Conservation (phyloP, 2,888 invertebrate species). For the Sicus ferrugineus region DNA sequence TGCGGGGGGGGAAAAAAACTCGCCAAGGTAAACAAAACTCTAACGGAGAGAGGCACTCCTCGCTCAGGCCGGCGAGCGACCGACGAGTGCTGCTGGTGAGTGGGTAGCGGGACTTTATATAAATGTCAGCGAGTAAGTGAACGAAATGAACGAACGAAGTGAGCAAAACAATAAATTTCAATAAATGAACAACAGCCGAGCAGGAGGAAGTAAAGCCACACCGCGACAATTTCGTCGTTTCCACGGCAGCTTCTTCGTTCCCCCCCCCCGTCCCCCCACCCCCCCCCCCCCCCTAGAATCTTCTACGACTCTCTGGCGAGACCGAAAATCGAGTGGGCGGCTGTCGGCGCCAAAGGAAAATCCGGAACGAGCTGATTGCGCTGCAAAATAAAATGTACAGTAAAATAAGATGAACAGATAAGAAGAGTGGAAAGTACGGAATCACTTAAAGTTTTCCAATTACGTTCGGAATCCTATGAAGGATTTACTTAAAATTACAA, state of each 20-base stretch:
- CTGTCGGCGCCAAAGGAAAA: background rate
- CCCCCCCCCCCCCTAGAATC: no score
- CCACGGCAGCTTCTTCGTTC: background rate
- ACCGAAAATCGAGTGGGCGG: background rate
- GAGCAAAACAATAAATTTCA: slow-evolving; percentile 29
- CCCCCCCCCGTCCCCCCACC: no score
- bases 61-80: no score
- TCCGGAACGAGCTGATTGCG: slow-evolving; percentile 24
- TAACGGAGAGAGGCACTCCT: background rate
- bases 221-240: background rate
- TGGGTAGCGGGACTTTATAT: background rate
- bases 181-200: slow-evolving; percentile 26
- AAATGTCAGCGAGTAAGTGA: slow-evolving; percentile 8
- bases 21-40: slow-evolving; percentile 19
- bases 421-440: slow-evolving; percentile 32
- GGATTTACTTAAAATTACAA: slow-evolving; percentile 47
- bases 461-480: slow-evolving; percentile 43
- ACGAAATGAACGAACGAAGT: no score
- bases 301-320: no score
- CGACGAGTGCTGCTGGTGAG: no score
- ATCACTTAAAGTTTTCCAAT: slow-evolving; percentile 47
- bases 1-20: background rate
- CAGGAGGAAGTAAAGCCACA: background rate
- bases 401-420: slow-evolving; percentile 25
- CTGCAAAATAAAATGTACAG: slow-evolving; percentile 34